Base-by-base conservation (phyloP, 2,113 vertebrate species). In the Pterocles burchelli region DNA sequence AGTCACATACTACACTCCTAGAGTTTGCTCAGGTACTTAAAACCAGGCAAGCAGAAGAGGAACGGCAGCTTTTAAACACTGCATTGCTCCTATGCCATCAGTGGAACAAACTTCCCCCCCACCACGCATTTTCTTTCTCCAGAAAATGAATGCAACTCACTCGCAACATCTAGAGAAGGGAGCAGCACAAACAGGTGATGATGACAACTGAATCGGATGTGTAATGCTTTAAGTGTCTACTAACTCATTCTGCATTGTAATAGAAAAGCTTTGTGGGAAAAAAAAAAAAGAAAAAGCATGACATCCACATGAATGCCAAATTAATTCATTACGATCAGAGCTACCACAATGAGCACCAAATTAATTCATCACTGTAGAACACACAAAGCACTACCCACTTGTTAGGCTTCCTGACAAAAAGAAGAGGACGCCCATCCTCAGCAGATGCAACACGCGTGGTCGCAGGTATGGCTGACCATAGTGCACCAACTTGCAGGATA, bases 271-370 rank as follows among this genome's bases (percentile, higher is more conserved):
- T 38, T 41, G 41, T 41, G 41, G 41, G 14, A 41, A 41, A 82
- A 51, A 45, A 70, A 72, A 79, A 36, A 18, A 34, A 72, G 46
- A 46, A 34, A 36, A 17, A 5, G 43, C 43, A 81, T 92, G 96
- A 93, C 95, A 97, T 79, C 61, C 82, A 34, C 83, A 85, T 93
- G 96, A 97, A 97, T 95, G 95, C 94, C 93, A 95, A 92, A 97
- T 96, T 83, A 96, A 97, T 97, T 98, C 95, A 93, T 97, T 96
- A 95, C 46, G 88, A 96, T 96, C 96, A 75, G 93, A 36, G 88
- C 96, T 95, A 97, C 94, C 96, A 89, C 96, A 96, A 93, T 48
- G 95, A 96, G 68, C 93, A 80, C 93, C 95, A 95, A 94, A 97
- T 97, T 96, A 97, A 97, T 88, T 95, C 96, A 93, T 97, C 96